These are phyloP conservation scores for Patella depressa DNA, from an alignment of 2,888 invertebrate genomes.

Conservation along the genomic window DNA sequence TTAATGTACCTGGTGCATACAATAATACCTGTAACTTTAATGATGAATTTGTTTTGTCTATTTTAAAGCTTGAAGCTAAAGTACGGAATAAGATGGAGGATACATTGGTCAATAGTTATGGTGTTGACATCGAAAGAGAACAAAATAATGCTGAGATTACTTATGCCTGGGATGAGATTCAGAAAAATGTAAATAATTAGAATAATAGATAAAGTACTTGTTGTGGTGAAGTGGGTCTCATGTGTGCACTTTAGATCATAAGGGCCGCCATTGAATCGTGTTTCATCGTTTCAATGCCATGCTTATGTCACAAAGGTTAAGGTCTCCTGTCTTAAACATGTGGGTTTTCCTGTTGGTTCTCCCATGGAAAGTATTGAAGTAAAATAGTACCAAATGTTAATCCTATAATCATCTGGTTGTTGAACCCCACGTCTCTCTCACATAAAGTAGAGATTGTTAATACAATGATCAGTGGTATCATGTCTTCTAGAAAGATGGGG, in stretches of 20 bases:
- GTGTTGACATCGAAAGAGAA: slow-evolving; percentile 34
- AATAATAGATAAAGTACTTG: neutral
- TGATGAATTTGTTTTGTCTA: neutral
- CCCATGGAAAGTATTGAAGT: no score
- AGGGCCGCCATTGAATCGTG: neutral
- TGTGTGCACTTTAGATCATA: neutral
- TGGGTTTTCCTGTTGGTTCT: no score
- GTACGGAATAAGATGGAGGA: slow-evolving; percentile 51
- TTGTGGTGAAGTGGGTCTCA: no score
- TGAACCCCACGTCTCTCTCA: no score
- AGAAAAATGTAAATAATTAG: slow-evolving; percentile 43
- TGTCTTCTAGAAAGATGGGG: no score
- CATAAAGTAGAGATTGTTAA: no score
- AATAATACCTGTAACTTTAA: no score
- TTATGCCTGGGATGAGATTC: slow-evolving; percentile 53
- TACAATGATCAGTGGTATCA: no score
- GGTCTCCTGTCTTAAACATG: neutral
- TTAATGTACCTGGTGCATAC: no score
- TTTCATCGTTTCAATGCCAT: neutral
- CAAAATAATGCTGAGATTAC: slow-evolving; percentile 44
- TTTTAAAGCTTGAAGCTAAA: slow-evolving; percentile 51
- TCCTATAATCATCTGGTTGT: no score
- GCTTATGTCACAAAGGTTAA: neutral
- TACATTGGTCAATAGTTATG: slow-evolving; percentile 46
- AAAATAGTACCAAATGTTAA: no score